Evolutionary conservation across 2,113 vertebrate species (phyloP).

Genomic region (Megaceryle maxima): DNA sequence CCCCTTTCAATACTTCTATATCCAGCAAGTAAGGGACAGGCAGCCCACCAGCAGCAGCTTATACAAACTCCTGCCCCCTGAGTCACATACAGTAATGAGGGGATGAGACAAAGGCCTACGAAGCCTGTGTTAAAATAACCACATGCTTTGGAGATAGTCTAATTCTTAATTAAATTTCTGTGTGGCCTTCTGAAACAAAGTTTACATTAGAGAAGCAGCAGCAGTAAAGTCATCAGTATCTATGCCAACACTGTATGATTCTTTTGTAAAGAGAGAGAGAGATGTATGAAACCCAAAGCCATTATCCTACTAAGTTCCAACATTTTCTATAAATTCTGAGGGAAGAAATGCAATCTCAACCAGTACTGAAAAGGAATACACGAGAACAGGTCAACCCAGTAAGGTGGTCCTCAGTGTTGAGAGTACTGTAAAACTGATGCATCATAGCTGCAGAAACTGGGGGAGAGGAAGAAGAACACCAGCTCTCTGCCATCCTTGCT

Average conservation of each 20-base stretch:
- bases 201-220: not conserved
- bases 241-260: accelerated
- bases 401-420: not conserved
- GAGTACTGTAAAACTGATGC: not conserved
- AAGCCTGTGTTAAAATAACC: not conserved
- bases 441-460: not conserved
- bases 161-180: not conserved
- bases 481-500: not conserved
- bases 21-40: not conserved
- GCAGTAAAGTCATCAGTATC: not conserved
- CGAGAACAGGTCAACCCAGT: not conserved
- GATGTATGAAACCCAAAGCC: not conserved
- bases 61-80: accelerated
- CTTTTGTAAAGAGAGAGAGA: not conserved
- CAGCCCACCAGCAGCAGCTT: not conserved
- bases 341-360: not conserved
- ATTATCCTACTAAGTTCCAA: not conserved
- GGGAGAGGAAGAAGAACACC: not conserved
- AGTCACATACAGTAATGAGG: accelerated
- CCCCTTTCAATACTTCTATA: not conserved
- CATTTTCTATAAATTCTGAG: not conserved
- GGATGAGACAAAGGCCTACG: not conserved
- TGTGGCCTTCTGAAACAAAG: not conserved
- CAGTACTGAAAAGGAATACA: not conserved
- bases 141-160: not conserved